Evolutionary conservation across 2,888 invertebrate species (phyloP).

Genomic region (Holacanthella duospinosa): DNA sequence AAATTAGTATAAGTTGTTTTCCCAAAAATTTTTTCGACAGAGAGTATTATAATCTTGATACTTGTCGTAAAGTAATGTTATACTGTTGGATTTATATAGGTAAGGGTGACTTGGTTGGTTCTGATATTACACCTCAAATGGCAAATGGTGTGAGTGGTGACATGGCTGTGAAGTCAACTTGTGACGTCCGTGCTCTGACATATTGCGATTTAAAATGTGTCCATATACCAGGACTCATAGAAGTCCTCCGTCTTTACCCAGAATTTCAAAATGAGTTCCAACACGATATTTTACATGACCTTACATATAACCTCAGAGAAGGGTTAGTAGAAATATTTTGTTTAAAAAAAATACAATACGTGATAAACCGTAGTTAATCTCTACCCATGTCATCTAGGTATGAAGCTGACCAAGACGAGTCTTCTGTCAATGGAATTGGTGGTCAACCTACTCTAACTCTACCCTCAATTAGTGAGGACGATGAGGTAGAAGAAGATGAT

Average conservation of each 20-base stretch:
- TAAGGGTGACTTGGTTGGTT: slow-evolving; percentile 89
- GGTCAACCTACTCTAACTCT: slow-evolving; percentile 70
- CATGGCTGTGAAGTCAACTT: slow-evolving; percentile 80
- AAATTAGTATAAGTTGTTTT: not conserved
- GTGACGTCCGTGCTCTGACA: slow-evolving; percentile 87
- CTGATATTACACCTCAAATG: slow-evolving; percentile 74
- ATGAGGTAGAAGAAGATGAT: slow-evolving; percentile 71
- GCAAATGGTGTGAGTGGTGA: slow-evolving; percentile 48
- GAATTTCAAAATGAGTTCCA: slow-evolving; percentile 91
- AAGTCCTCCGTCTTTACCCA: slow-evolving; percentile 78
- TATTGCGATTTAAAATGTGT: slow-evolving; percentile 94
- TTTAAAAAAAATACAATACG: not conserved
- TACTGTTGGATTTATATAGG: slow-evolving; percentile 53
- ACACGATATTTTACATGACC: slow-evolving; percentile 85
- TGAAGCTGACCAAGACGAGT: slow-evolving; percentile 37
- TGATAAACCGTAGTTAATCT: not conserved
- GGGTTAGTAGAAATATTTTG: slow-evolving; percentile 58
- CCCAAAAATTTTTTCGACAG: too few species aligned
- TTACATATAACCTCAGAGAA: slow-evolving; percentile 86
- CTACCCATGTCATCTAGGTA: slow-evolving; percentile 31
- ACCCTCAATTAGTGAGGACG: slow-evolving; percentile 91
- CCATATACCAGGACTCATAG: slow-evolving; percentile 77
- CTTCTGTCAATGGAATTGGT: slow-evolving; percentile 37
- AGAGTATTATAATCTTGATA: too few species aligned
- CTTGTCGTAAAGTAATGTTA: too few species aligned